Base-by-base conservation (phyloP, 2,888 invertebrate species). In the Acrobeloides nanus region DNA sequence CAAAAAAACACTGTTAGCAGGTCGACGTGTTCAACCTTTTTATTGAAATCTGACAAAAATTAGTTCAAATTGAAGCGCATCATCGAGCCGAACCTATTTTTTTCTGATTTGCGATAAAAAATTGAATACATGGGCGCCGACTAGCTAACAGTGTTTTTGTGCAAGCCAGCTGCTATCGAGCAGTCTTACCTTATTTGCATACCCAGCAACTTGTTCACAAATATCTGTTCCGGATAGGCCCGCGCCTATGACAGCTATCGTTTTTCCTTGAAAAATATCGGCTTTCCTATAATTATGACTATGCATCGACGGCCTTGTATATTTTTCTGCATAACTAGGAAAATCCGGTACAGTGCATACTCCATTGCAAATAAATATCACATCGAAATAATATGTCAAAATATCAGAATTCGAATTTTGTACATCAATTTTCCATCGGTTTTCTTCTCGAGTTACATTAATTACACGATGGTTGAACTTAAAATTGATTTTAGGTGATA, bases 211-310 rank as follows among this genome's bases (percentile, higher is more conserved):
- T 55, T 85, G 84, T 0, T 82, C 75, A 1, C 82, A 80, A 27
- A 87, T 81, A 66, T 87, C 87, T 26, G 82, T 74, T 15, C 89
- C 90, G 2, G 89, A 89, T 21, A 87, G 85, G 0, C 86, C 87
- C 0, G 86, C 88, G 1, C 89, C 90, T 20, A 90, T 79, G 6
- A 89, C 83, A 18, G 87, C 80, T 0, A 89, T 86, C 2, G 74
- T 78, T 40, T 81, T 79, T 23, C 79, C 82, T 12, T 71, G 68
- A 74, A 84, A 89, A 10, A 79, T 74, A 40, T 84, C 82, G 0
- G 86, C 83, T 2, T 80, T 78, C 46, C 89, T 80, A 76, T 87
- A 92, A 68, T 86, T 83, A 75, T 88, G 87, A 68, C 88, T 88
- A 78, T 90, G 90, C 15, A 83, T 75, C 40, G 82, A 71, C 44